Conservation (phyloP, 2,113 vertebrate species). For the Buteo buteo region DNA sequence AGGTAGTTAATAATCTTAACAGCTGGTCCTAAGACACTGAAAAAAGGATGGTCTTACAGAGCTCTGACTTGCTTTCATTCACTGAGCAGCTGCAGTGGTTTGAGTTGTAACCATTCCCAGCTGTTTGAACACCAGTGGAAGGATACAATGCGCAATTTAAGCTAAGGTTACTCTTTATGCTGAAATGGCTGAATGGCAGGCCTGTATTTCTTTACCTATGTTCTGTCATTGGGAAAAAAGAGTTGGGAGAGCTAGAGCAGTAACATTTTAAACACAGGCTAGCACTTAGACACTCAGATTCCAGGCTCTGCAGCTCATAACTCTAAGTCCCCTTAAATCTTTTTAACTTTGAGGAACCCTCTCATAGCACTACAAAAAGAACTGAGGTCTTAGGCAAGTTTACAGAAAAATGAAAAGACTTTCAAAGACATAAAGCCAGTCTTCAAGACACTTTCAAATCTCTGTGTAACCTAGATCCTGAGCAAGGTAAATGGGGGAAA, state of each 20-base stretch:
- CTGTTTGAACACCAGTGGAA: neutral
- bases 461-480: neutral
- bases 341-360: neutral
- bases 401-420: neutral
- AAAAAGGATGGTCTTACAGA: neutral
- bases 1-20: conserved; percentile 2
- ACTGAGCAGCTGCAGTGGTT: conserved; percentile 14
- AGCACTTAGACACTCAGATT: neutral
- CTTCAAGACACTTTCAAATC: neutral
- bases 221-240: neutral
- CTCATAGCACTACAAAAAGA: neutral
- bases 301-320: neutral
- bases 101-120: neutral
- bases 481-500: neutral
- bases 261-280: neutral
- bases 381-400: neutral
- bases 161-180: neutral
- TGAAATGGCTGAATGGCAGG: neutral
- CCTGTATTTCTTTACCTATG: neutral
- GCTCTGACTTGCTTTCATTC: neutral
- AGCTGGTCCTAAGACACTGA: neutral
- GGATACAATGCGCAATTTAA: neutral
- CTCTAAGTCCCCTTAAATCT: neutral
- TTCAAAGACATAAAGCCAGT: neutral
- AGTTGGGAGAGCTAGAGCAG: neutral